These are phyloP conservation scores for Scolanthus callimorphus DNA, from an alignment of 92 coral and sea anemone species.

Conservation along the genomic window DNA sequence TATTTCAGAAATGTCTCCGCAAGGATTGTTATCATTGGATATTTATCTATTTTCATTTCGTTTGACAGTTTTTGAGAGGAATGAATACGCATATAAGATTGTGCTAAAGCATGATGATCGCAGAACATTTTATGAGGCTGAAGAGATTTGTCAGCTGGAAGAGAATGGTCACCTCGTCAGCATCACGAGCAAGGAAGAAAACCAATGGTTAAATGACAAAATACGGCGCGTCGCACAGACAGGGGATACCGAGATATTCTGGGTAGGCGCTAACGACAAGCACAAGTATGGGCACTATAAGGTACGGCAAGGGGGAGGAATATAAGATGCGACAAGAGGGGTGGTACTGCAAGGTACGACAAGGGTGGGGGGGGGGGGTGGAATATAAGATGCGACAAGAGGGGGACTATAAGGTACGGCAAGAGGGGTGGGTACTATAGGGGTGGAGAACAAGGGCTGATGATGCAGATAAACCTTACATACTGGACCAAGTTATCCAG, in stretches of 20 bases:
- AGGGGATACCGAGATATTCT: slow-evolving; percentile 23
- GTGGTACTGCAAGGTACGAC: neutral
- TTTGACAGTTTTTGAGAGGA: slow-evolving; percentile 58
- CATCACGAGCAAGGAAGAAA: slow-evolving; percentile 29
- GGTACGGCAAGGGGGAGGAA: neutral
- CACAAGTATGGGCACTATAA: slow-evolving; percentile 3
- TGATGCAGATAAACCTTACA: too few relatives aligned
- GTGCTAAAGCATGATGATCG: slow-evolving; percentile 45
- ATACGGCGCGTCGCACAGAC: slow-evolving; percentile 24
- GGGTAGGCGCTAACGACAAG: slow-evolving; percentile 58
- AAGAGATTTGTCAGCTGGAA: slow-evolving; percentile 43
- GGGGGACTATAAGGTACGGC: too few relatives aligned
- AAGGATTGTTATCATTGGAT: too few relatives aligned
- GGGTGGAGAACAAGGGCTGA: too few relatives aligned
- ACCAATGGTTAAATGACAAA: slow-evolving; percentile 43
- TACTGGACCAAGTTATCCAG: too few relatives aligned
- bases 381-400: neutral
- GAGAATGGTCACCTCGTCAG: slow-evolving; percentile 63
- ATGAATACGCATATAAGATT: slow-evolving; percentile 47
- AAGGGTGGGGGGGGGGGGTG: neutral
- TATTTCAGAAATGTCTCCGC: too few relatives aligned
- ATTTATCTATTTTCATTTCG: too few relatives aligned
- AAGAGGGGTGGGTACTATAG: too few relatives aligned
- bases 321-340: neutral
- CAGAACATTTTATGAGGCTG: slow-evolving; percentile 69